Conservation (phyloP, 2,888 invertebrate species). For the Didymodactylos carnosus region DNA sequence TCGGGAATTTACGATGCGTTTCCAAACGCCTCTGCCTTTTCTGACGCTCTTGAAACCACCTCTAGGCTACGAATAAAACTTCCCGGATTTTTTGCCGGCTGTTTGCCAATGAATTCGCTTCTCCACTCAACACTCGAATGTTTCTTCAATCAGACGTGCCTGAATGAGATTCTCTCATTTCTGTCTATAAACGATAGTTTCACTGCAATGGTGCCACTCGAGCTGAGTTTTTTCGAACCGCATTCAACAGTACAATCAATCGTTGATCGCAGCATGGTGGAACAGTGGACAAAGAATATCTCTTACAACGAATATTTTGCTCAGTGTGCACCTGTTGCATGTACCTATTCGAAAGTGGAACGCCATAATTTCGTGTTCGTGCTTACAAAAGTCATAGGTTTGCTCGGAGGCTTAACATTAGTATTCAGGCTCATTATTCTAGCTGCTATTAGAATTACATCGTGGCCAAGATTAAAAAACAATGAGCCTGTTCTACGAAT, state of each 20-base stretch:
- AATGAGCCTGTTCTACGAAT: not conserved
- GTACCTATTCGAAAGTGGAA: not conserved
- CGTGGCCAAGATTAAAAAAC: not conserved
- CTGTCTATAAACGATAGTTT: not conserved
- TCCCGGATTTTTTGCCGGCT: not conserved
- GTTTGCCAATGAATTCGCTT: not conserved
- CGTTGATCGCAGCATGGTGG: not conserved
- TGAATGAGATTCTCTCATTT: not conserved
- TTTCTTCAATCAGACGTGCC: not conserved
- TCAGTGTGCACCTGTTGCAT: not conserved
- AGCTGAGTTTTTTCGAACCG: not conserved
- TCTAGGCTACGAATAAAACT: not conserved
- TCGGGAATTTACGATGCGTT: too few species aligned
- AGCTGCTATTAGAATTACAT: not conserved
- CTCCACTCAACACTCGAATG: not conserved
- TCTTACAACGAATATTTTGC: not conserved
- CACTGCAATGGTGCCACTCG: not conserved
- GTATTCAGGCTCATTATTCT: not conserved
- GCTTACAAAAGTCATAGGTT: not conserved
- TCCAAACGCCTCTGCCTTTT: not conserved
- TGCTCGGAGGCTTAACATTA: not conserved
- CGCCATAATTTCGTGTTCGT: not conserved
- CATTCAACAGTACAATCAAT: not conserved
- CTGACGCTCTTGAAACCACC: not conserved
- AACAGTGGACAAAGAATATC: not conserved